A percentile compares a stretch with the other conserved stretches of the same genome.
Conservation (phyloP, 2,797 vertebrate species). For the Pseudocheirus occidentalis region DNA sequence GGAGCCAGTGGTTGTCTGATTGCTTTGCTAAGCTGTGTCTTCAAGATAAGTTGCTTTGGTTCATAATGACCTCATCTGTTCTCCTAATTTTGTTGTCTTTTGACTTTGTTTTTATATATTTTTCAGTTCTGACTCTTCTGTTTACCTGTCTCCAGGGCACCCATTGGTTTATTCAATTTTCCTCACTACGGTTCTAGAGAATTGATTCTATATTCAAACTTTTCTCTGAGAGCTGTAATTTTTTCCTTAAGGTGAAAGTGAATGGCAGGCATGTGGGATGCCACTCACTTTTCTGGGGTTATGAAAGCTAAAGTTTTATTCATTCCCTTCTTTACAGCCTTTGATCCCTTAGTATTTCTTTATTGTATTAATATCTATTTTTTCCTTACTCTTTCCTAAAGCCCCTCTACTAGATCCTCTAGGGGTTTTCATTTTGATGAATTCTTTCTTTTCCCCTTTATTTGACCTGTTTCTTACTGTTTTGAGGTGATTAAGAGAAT, state of each 20-base stretch:
- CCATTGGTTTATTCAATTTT: background rate
- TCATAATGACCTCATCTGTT: too few relatives aligned
- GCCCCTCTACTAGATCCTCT: background rate
- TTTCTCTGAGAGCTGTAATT: background rate
- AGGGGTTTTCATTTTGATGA: background rate
- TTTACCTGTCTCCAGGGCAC: background rate
- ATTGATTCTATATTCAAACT: background rate
- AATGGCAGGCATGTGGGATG: background rate
- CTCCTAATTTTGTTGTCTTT: too few relatives aligned
- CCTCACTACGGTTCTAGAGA: background rate
- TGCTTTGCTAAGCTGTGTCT: too few relatives aligned
- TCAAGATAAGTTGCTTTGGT: too few relatives aligned
- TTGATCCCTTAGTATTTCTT: background rate
- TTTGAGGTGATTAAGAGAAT: background rate
- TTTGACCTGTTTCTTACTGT: background rate
- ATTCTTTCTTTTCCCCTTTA: background rate
- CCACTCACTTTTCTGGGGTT: too few relatives aligned
- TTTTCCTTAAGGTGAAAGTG: background rate
- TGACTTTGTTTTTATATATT: background rate
- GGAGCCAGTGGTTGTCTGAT: too few relatives aligned
- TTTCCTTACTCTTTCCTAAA: background rate
- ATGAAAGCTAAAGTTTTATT: background rate
- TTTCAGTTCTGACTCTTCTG: background rate
- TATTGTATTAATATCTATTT: background rate
- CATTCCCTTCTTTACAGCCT: background rate